Evolutionary conservation across 2,888 invertebrate species (phyloP).

Genomic region (Pyralis farinalis): DNA sequence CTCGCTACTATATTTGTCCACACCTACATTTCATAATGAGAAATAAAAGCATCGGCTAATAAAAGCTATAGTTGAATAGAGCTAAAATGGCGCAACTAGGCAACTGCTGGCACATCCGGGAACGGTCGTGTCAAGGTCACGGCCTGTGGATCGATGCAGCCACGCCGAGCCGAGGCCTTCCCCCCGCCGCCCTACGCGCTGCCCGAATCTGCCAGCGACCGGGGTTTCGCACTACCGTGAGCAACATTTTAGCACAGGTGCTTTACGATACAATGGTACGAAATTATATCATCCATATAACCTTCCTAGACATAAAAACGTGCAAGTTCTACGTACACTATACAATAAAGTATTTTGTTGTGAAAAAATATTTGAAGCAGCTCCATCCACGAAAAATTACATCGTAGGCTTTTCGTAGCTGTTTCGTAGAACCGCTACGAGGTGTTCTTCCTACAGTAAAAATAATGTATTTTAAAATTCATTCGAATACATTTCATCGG

Average conservation of each 20-base stretch:
- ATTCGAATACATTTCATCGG: too few species aligned
- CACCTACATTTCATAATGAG: conserved; percentile 31
- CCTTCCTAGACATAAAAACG: too few species aligned
- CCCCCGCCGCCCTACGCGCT: neutral
- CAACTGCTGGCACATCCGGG: conserved; percentile 69
- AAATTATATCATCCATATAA: too few species aligned
- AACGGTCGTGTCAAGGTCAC: conserved; percentile 84
- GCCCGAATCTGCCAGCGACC: conserved; percentile 5
- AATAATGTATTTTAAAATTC: too few species aligned
- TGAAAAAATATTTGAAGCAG: too few species aligned
- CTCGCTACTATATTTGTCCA: conserved; percentile 20
- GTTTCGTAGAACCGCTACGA: too few species aligned
- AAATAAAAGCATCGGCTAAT: conserved; percentile 58
- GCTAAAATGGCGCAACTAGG: conserved; percentile 68
- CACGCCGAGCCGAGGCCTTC: conserved; percentile 40
- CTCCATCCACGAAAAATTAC: too few species aligned
- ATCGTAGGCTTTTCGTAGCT: too few species aligned
- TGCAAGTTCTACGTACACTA: too few species aligned
- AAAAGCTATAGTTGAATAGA: conserved; percentile 62
- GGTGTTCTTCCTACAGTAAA: too few species aligned
- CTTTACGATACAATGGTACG: neutral
- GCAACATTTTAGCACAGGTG: neutral
- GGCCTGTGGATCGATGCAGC: conserved; percentile 84
- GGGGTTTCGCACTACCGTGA: neutral
- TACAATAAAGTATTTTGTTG: too few species aligned